These are phyloP conservation scores for Sphinx pinastri DNA, from an alignment of 2,888 invertebrate genomes.

Conservation along the genomic window DNA sequence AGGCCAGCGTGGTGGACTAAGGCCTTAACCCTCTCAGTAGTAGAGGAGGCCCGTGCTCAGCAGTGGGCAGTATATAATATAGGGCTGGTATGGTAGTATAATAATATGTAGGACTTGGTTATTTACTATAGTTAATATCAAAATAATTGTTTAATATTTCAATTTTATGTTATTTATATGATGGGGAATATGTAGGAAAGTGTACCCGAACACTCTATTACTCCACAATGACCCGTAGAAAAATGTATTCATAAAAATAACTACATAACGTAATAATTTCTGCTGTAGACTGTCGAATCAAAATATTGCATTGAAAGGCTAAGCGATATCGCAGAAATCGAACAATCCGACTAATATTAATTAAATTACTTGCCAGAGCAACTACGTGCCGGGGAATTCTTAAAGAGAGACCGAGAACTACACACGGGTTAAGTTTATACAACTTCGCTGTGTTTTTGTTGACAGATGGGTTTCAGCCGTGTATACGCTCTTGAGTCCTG, in stretches of 20 bases:
- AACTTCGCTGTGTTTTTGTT: constrained; percentile 35
- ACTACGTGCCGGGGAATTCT: constrained; percentile 41
- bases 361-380: constrained; percentile 51
- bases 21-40: no score
- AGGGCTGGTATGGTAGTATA: no score
- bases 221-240: neutral
- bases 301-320: constrained; percentile 30
- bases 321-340: constrained; percentile 33
- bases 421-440: constrained; percentile 41
- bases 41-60: no score
- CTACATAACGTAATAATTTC: neutral
- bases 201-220: no score
- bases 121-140: no score
- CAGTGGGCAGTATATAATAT: no score
- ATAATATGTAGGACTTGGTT: no score
- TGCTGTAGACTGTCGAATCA: neutral
- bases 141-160: no score
- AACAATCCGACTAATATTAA: constrained; percentile 47
- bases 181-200: no score
- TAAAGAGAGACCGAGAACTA: constrained; percentile 40
- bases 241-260: neutral
- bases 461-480: constrained; percentile 35
- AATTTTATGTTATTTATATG: no score
- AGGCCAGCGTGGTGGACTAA: no score
- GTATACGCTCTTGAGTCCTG: constrained; percentile 25